Base-by-base conservation (phyloP, 2,113 vertebrate genomes). In the Labeo catla region DNA sequence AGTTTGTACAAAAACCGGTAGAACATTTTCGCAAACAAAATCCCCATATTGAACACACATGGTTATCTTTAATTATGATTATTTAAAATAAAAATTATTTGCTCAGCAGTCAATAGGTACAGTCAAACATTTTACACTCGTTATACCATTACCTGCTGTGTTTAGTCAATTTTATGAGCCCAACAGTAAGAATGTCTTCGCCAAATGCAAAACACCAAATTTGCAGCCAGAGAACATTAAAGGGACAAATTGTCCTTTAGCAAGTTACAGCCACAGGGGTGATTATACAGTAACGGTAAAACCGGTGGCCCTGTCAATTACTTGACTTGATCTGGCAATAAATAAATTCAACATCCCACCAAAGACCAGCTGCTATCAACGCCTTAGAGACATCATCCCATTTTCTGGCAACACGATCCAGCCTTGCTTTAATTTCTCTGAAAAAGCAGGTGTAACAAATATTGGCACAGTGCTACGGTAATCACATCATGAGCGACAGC, bases 251-350 rank as follows among this genome's bases (percentile, higher is more conserved):
- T 23, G 57, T 81, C 39, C 78, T 63, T 65, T n/a, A 47, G 57
- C 39, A 81, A 61, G 21, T 8, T 21, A 70, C 47, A 82, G 12
- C 54, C 21, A 16, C 45, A 52, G 43, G 10, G n/a, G 23, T 74
- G 81, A 81, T 73, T 59, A 86, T n/a, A 49, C 66, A 73, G n/a
- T 63, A 72, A 34, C 72, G 50, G 6, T 50, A 52, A 61, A 86
- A 12, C 8, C 54, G n/a, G 50, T 49, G 15, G 6, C 52, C 54
- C 6, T 52, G 49, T 63, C 52, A 49, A 28, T 78, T 80, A 50
- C 77, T 74, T 34, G 2, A 39, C n/a, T 72, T 50, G 45, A 63
- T 74, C 68, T 65, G 65, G 8, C 66, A 50, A 45, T 74, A 74
- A 47, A 82, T 74, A 81, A 16, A 63, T 82, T 74, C 28, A 82